phyloP scores from a whole-genome alignment of 2,113 vertebrate genomes.

The Crypturellus undulatus region DNA sequence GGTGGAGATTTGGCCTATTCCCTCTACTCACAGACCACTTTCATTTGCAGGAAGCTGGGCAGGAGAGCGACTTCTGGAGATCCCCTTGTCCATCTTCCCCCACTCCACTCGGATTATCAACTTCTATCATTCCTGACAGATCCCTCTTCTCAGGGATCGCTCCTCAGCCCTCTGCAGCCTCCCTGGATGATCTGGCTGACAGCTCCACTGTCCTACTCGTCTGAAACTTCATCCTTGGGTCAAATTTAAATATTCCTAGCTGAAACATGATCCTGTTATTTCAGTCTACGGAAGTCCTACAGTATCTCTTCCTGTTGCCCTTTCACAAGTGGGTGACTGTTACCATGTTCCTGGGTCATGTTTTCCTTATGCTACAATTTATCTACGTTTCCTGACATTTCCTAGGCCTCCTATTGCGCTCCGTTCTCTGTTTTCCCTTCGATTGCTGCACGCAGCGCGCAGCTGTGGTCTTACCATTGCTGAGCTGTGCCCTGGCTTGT shows the following conservation, averaged over 20 bases:
- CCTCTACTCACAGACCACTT: not conserved
- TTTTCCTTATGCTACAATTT: not conserved
- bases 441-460: not conserved
- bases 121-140: not conserved
- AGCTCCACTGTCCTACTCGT: not conserved
- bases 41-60: not conserved
- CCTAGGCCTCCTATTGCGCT: not conserved
- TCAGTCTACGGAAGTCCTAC: not conserved
- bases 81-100: not conserved
- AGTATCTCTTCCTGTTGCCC: not conserved
- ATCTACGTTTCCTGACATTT: not conserved
- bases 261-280: not conserved
- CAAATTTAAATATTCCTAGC: not conserved
- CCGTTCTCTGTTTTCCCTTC: not conserved
- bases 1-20: not conserved
- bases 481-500: not conserved
- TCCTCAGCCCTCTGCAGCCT: not conserved
- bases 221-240: not conserved
- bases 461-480: not conserved
- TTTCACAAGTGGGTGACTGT: not conserved
- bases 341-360: rapidly evolving
- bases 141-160: not conserved
- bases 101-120: not conserved
- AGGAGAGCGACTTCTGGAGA: not conserved
- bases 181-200: not conserved